Percentiles rank a stretch among this genome's conserved stretches.
These are phyloP conservation scores for Helostoma temminkii DNA, from an alignment of 2,797 vertebrate species.

Conservation along the genomic window DNA sequence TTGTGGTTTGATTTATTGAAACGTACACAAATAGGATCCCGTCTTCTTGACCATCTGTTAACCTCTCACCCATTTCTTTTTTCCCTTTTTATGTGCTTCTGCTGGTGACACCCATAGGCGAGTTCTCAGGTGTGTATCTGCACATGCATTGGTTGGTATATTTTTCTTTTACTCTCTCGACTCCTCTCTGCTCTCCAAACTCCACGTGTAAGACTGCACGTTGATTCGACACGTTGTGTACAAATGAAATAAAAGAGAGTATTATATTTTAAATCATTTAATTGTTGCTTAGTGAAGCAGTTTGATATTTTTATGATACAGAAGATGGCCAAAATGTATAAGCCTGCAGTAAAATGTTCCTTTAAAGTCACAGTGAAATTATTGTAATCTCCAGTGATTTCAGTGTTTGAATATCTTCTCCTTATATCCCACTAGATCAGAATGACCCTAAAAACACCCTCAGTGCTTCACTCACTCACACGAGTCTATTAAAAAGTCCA, in stretches of 20 bases:
- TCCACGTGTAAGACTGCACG: constrained; percentile 7
- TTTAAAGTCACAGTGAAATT: constrained; percentile 51
- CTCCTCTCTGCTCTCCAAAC: constrained; percentile 30
- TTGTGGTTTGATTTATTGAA: constrained; percentile 33
- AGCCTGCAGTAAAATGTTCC: background rate
- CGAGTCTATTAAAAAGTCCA: background rate
- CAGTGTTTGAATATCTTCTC: background rate
- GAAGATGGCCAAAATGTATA: background rate
- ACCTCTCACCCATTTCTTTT: constrained; percentile 88
- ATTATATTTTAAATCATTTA: background rate
- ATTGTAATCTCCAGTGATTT: background rate
- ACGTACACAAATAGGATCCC: constrained; percentile 44
- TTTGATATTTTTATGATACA: background rate
- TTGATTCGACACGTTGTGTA: constrained; percentile 8
- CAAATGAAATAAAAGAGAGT: background rate
- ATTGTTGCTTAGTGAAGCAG: background rate
- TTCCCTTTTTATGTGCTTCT: constrained; percentile 86
- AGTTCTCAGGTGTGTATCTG: constrained; percentile 99
- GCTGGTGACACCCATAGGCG: constrained; percentile 93
- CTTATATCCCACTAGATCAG: background rate
- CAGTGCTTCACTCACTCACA: too few relatives aligned
- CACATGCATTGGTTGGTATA: constrained; percentile 77
- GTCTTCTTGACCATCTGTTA: constrained; percentile 77
- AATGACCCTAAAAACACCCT: background rate
- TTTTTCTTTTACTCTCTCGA: constrained; percentile 37